These are phyloP conservation scores for Agonopterix heracliana DNA, from an alignment of 2,888 invertebrate genomes.

Conservation along the genomic window DNA sequence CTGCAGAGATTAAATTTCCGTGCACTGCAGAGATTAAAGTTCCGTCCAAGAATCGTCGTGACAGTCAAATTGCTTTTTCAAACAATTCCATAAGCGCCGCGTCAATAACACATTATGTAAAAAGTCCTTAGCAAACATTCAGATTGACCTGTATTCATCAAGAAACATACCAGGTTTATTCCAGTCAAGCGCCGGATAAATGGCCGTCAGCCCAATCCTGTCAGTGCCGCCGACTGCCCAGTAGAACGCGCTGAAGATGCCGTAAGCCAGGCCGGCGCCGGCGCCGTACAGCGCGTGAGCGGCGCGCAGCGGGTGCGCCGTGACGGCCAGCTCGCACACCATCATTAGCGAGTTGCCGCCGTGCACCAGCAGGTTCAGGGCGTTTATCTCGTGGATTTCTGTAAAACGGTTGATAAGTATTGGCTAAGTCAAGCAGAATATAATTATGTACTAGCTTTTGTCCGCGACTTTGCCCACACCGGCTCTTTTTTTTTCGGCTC, in stretches of 20 bases:
- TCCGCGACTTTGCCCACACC: too few species aligned
- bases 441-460: background rate
- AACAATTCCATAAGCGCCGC: too few species aligned
- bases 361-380: constrained; percentile 83
- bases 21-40: too few species aligned
- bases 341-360: constrained; percentile 85
- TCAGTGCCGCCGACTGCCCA: constrained; percentile 67
- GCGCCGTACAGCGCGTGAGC: constrained; percentile 79
- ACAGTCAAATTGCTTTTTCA: too few species aligned
- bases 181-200: constrained; percentile 88
- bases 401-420: constrained; percentile 16
- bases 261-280: constrained; percentile 73
- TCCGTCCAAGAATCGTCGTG: too few species aligned
- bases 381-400: constrained; percentile 79
- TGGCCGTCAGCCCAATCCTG: constrained; percentile 75
- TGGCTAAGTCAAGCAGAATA: too few species aligned
- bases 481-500: too few species aligned
- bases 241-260: constrained; percentile 67
- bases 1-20: too few species aligned
- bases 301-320: constrained; percentile 82
- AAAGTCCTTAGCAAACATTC: too few species aligned
- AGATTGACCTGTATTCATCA: background rate
- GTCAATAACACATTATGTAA: too few species aligned
- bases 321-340: constrained; percentile 82
- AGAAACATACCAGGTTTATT: constrained; percentile 68